Evolutionary conservation across 37 sponge, comb jelly and placozoan genomes (phyloP).

Genomic region (Aphrocallistes beatrix): DNA sequence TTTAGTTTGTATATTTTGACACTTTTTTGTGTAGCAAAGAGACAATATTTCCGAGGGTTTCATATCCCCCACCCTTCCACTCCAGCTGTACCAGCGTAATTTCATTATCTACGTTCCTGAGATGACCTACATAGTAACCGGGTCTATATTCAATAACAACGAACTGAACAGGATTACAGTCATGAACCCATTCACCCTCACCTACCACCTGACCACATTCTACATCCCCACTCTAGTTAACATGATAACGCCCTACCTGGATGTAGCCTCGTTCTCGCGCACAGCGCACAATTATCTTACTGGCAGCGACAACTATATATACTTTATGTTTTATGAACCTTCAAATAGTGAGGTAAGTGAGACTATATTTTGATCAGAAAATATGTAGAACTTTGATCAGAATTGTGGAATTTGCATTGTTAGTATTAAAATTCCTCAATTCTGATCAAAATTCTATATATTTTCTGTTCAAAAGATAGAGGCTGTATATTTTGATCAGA

Average conservation of each 20-base stretch:
- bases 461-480: no score
- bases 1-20: neutral
- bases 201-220: neutral
- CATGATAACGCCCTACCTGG: neutral
- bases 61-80: neutral
- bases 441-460: no score
- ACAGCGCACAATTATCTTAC: neutral
- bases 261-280: neutral
- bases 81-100: neutral
- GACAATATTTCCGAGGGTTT: neutral
- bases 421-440: no score
- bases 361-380: no score
- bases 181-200: neutral
- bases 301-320: neutral
- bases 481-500: no score
- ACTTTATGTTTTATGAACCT: neutral
- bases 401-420: no score
- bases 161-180: neutral
- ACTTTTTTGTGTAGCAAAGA: neutral
- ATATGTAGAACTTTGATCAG: no score
- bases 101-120: neutral
- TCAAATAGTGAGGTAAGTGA: neutral
- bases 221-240: neutral
- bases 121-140: neutral
- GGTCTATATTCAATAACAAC: neutral